Evolutionary conservation across 2,888 invertebrate genomes (phyloP), one percentile per base, ranked within the genome.

Genomic region (Drosophila atroscutellata): DNA sequence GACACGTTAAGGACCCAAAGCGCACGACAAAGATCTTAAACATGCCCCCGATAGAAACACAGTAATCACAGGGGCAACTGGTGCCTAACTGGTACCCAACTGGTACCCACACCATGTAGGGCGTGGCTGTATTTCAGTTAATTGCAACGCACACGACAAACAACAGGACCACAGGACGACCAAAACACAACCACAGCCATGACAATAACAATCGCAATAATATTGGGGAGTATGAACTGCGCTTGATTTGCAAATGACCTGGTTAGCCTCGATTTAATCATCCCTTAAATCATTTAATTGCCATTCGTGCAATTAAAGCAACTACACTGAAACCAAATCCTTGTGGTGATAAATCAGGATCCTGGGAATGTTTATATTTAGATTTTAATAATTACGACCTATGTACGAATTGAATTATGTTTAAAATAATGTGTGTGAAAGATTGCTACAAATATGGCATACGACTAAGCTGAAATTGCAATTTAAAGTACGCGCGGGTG

Each of bases 81-180:
- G 28, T 39, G 24, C 13, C n/a, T 18, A 8, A 34, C 37, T 55
- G 37, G 28, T 39, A 28, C 13, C n/a, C 20, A 8, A 34, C 37
- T 55, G 28, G 30, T 51, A 32, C 18, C n/a, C 26, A 49, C 49
- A 34, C 15, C 2, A 47, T 36, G 6, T 6, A 24, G 11, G 75
- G 39, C 58, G 47, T 56, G 59, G 59, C 36, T 20, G 54, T 65
- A 74, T 67, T 83, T 83, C 65, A 76, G 83, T 80, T 77, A 64
- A 55, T 72, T 37, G 55, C 52, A 45, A 60, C 45, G 20, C 59
- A 57, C 51, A 66, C 58, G 58, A 54, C 42, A 45, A 61, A 55
- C 58, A 42, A n/a, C 32, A 20, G 15, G 26, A 28, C 60, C 55
- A 34, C 50, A 57, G 26, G 36, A 18, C n/a, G 47, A 37, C 52